A percentile compares a stretch with the other conserved stretches of the same genome.
These are phyloP conservation scores for Eristalis tenax DNA, from an alignment of 2,888 invertebrate genomes.

Conservation along the genomic window DNA sequence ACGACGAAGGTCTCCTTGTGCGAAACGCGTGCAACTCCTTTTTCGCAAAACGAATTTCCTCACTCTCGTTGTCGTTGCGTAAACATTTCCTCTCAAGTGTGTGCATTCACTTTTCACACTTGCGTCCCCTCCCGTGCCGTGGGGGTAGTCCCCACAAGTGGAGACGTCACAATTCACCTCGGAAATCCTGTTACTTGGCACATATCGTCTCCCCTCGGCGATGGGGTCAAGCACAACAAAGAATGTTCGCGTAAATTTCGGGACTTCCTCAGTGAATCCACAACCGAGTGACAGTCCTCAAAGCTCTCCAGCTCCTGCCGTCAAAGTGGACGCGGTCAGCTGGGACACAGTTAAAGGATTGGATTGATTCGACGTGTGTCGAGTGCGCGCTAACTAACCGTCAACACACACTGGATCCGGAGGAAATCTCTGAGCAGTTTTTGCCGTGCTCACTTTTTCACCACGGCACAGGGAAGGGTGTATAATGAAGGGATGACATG, in stretches of 20 bases:
- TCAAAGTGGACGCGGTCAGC: neutral
- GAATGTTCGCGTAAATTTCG: neutral
- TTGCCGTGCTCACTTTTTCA: conserved; percentile 1
- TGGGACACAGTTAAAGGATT: conserved; percentile 3
- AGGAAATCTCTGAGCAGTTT: neutral
- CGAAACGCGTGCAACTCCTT: neutral
- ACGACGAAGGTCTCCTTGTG: neutral
- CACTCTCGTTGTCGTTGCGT: conserved; percentile 47
- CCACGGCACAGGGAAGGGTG: conserved; percentile 12
- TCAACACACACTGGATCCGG: conserved; percentile 12
- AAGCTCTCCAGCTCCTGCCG: no score
- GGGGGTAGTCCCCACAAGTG: neutral
- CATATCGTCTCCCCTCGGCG: neutral
- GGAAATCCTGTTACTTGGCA: neutral
- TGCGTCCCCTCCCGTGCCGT: neutral
- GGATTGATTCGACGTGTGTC: conserved; percentile 49
- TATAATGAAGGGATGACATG: conserved; percentile 32
- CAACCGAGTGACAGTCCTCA: no score
- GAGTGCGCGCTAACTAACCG: conserved; percentile 54
- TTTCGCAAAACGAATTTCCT: neutral
- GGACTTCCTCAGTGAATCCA: neutral
- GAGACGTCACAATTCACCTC: conserved; percentile 38
- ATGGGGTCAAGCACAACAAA: neutral
- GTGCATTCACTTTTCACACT: conserved; percentile 17
- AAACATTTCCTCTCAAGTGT: conserved; percentile 43